Evolutionary conservation across 2,113 vertebrate genomes (phyloP).

Genomic region (Anhinga rufa): DNA sequence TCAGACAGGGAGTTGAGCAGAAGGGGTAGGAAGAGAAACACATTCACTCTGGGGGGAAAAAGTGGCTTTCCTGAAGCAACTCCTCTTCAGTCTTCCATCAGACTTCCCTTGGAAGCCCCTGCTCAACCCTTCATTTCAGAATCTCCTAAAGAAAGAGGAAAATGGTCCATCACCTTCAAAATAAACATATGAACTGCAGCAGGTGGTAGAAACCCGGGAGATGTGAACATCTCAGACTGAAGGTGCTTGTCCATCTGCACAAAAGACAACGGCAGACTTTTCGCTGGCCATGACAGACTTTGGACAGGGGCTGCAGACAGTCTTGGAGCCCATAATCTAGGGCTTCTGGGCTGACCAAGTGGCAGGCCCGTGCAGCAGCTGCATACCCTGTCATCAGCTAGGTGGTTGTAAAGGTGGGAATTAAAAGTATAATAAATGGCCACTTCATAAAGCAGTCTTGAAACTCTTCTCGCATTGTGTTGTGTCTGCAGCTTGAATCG

Average conservation of each 20-base stretch:
- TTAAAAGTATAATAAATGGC: background rate
- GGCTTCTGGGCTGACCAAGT: fast-evolving
- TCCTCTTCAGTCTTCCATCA: background rate
- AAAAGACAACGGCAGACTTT: background rate
- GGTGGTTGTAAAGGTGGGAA: background rate
- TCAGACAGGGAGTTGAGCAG: background rate
- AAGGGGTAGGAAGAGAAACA: background rate
- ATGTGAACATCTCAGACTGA: fast-evolving
- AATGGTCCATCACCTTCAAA: background rate
- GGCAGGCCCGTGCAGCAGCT: background rate
- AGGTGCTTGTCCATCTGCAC: background rate
- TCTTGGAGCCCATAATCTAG: background rate
- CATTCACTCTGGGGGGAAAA: fast-evolving
- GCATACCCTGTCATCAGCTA: background rate
- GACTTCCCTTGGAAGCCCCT: background rate
- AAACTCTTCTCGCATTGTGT: background rate
- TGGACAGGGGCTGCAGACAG: fast-evolving
- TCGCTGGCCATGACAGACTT: fast-evolving
- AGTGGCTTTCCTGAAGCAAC: background rate
- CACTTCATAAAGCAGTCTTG: background rate
- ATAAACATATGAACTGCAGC: fast-evolving
- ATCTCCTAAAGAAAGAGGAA: background rate
- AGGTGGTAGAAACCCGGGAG: fast-evolving
- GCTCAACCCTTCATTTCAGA: background rate
- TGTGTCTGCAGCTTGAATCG: background rate